A percentile compares a stretch with the other conserved stretches of the same genome.
phyloP scores from a whole-genome alignment of 1,140 invertebrate genomes.

The Oedothorax gibbosus region DNA sequence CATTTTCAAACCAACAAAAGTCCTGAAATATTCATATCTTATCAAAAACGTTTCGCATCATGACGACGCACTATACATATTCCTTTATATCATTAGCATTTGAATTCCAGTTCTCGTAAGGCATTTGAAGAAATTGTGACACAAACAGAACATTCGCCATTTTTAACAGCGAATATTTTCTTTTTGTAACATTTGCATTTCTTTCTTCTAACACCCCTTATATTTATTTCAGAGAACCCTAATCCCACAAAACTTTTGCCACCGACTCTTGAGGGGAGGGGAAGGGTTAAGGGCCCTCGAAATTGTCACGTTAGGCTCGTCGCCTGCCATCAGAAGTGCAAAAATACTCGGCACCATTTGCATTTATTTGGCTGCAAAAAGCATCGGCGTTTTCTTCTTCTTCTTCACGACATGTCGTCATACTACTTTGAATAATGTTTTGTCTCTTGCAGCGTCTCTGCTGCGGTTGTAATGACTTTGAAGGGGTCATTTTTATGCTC shows the following conservation, averaged over 20 bases:
- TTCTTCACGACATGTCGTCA: slow-evolving; percentile 55
- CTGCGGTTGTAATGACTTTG: slow-evolving; percentile 46
- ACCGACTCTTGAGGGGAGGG: background rate
- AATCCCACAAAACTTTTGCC: background rate
- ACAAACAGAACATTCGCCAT: no score
- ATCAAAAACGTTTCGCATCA: no score
- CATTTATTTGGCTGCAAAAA: slow-evolving; percentile 57
- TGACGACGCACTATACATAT: no score
- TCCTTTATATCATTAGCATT: no score
- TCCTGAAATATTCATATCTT: no score
- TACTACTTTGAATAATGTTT: slow-evolving; percentile 61
- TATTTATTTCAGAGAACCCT: background rate
- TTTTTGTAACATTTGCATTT: no score
- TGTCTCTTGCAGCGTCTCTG: slow-evolving; percentile 10
- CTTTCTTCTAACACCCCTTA: no score
- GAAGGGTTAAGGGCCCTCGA: background rate
- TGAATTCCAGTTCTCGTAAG: no score
- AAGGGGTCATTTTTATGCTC: slow-evolving; percentile 36
- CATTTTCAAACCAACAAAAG: no score
- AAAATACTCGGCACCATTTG: slow-evolving; percentile 57
- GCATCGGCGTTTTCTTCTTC: slow-evolving; percentile 8
- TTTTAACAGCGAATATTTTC: no score
- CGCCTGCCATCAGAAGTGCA: slow-evolving; percentile 29
- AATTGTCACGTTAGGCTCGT: slow-evolving; percentile 52
- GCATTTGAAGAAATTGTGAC: no score